Evolutionary conservation across 2,113 vertebrate genomes (phyloP).

Genomic region (Sula dactylatra): DNA sequence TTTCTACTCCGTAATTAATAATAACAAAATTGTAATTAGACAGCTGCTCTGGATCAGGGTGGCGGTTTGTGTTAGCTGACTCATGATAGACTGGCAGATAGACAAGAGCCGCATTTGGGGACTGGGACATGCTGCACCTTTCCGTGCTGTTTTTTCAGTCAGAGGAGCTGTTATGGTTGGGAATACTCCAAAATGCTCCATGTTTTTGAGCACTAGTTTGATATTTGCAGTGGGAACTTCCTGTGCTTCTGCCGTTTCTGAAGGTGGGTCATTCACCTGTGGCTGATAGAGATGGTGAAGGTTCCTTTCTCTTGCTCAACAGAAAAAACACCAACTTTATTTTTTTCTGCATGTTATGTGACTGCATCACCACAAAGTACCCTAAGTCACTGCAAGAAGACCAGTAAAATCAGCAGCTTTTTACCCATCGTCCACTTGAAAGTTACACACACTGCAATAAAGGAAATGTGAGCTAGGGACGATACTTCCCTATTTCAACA

Average conservation of each 20-base stretch:
- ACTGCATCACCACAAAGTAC: neutral
- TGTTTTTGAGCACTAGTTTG: neutral
- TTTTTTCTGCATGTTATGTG: neutral
- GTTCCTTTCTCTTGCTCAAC: neutral
- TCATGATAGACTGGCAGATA: conserved; percentile 81
- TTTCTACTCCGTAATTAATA: conserved; percentile 94
- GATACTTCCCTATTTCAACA: neutral
- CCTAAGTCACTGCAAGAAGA: neutral
- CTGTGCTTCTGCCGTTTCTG: neutral
- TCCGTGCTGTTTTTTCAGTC: neutral
- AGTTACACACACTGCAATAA: neutral
- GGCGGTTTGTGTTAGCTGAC: conserved; percentile 81
- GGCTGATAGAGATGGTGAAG: neutral
- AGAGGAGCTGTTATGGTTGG: neutral
- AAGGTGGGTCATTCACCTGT: neutral
- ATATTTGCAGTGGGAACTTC: neutral
- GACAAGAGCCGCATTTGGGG: conserved; percentile 54
- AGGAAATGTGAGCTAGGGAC: neutral
- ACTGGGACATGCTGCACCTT: neutral
- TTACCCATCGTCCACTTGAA: neutral
- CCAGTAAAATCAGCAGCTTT: neutral
- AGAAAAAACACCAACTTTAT: neutral
- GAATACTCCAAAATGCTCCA: neutral
- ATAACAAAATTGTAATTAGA: conserved; percentile 98
- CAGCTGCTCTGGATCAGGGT: conserved; percentile 86